phyloP scores from a whole-genome alignment of 2,888 invertebrate genomes.

The Lasius platythorax region DNA sequence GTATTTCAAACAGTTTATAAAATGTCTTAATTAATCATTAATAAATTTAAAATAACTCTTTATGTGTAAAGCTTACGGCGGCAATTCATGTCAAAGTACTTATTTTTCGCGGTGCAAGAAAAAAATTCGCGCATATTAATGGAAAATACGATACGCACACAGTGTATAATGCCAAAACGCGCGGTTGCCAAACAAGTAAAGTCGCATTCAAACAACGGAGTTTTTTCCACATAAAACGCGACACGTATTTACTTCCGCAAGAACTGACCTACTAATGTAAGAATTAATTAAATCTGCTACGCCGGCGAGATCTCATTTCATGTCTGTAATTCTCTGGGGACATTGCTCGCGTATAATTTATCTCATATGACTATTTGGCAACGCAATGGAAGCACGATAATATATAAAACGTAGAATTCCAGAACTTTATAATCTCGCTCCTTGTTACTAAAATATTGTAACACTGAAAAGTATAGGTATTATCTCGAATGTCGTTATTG shows the following conservation, averaged over 20 bases:
- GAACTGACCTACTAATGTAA: constrained; percentile 56
- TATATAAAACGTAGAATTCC: constrained; percentile 8
- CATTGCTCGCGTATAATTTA: constrained; percentile 33
- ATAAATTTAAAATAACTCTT: neutral
- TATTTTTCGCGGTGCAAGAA: neutral
- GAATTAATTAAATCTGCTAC: constrained; percentile 56
- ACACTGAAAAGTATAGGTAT: neutral
- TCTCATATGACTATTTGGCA: constrained; percentile 20
- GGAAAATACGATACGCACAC: constrained; percentile 60
- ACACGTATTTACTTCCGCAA: constrained; percentile 37
- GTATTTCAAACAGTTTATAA: neutral
- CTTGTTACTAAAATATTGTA: neutral
- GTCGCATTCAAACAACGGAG: constrained; percentile 63
- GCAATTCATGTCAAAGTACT: neutral
- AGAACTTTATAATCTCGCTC: neutral
- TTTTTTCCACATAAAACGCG: constrained; percentile 40
- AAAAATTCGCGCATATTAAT: constrained; percentile 24
- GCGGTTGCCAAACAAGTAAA: constrained; percentile 68
- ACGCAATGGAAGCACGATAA: neutral
- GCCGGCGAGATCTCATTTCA: constrained; percentile 34
- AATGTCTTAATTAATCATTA: neutral
- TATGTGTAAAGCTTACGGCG: neutral
- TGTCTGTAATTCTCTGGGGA: constrained; percentile 30
- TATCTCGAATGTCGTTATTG: constrained; percentile 4
- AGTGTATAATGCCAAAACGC: constrained; percentile 61